phyloP scores from a whole-genome alignment of 2,113 vertebrate species.

The Burhinus oedicnemus region DNA sequence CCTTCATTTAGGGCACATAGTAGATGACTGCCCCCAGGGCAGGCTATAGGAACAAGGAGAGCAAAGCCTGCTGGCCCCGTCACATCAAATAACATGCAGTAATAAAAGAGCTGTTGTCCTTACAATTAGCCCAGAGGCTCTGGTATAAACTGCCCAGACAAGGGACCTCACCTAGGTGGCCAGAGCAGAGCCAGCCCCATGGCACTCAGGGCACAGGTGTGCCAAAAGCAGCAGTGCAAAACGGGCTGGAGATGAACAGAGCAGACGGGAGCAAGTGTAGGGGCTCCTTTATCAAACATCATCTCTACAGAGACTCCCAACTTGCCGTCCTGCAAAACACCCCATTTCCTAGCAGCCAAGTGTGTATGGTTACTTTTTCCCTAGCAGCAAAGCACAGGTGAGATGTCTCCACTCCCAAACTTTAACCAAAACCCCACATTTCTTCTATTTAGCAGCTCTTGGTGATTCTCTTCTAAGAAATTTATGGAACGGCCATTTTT shows the following conservation, averaged over 20 bases:
- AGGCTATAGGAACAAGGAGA: background rate
- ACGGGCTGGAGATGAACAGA: rapidly evolving
- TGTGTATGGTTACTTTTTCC: rapidly evolving
- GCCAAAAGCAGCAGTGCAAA: background rate
- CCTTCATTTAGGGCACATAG: rapidly evolving
- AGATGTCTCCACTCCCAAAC: background rate
- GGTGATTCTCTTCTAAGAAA: background rate
- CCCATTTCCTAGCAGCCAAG: background rate
- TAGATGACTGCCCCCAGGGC: background rate
- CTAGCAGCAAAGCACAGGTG: background rate
- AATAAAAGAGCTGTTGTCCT: background rate
- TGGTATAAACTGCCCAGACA: background rate
- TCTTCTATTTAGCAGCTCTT: background rate
- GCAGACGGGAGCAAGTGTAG: background rate
- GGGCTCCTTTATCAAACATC: background rate
- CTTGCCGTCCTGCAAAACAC: background rate
- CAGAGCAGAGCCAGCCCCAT: background rate
- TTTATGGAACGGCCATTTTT: rapidly evolving
- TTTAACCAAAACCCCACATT: rapidly evolving
- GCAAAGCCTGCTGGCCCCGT: background rate
- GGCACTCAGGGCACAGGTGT: background rate
- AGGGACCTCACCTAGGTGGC: background rate
- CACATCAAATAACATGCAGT: rapidly evolving
- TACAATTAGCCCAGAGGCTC: background rate
- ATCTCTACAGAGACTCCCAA: background rate